Conservation (phyloP, 2,888 invertebrate species). For the Sepioteuthis lessoniana region DNA sequence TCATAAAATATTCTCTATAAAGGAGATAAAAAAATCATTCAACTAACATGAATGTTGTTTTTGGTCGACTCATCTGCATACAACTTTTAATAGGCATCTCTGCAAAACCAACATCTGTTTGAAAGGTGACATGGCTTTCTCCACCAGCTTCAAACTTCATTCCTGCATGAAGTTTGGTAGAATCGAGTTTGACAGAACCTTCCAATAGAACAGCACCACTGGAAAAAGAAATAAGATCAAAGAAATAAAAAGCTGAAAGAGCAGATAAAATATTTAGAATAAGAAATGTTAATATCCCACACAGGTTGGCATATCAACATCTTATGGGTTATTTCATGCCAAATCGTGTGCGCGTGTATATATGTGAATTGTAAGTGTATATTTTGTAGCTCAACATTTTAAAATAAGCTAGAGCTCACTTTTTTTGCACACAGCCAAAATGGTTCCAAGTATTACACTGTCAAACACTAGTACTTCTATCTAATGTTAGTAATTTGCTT, state of each 20-base stretch:
- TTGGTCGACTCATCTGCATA: conserved; percentile 84
- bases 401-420: too few relatives aligned
- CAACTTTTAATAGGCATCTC: conserved; percentile 83
- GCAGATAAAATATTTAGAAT: not conserved
- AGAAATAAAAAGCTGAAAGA: not conserved
- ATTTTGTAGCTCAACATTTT: too few relatives aligned
- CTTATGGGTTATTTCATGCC: too few relatives aligned
- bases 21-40: not conserved
- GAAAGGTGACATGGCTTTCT: conserved; percentile 82
- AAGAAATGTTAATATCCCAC: too few relatives aligned
- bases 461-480: too few relatives aligned
- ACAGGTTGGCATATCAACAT: too few relatives aligned
- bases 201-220: conserved; percentile 83
- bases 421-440: too few relatives aligned
- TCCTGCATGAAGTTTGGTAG: conserved; percentile 81
- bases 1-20: conserved; percentile 55
- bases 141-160: conserved; percentile 81
- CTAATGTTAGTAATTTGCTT: too few relatives aligned
- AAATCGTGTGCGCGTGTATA: too few relatives aligned
- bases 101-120: conserved; percentile 86
- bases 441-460: too few relatives aligned
- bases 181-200: conserved; percentile 80
- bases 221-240: conserved; percentile 50
- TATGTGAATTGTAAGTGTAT: too few relatives aligned
- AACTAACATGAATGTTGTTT: conserved; percentile 79